Evolutionary conservation across 2,888 invertebrate genomes (phyloP).

Genomic region (Stenoptilia bipunctidactyla): DNA sequence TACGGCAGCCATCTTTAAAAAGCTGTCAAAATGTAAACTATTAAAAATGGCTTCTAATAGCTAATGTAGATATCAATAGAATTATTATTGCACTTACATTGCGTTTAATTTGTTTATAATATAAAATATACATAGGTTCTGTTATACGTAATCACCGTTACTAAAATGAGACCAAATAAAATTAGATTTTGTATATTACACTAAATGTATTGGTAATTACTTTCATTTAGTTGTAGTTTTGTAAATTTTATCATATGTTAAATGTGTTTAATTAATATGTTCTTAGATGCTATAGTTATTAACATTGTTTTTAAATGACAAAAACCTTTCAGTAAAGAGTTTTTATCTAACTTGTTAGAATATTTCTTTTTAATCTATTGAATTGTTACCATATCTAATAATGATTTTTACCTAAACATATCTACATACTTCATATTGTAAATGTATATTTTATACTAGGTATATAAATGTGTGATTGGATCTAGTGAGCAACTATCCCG

Average conservation of each 20-base stretch:
- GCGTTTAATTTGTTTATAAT: conserved; percentile 27
- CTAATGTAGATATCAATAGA: conserved; percentile 18
- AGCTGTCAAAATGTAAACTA: neutral
- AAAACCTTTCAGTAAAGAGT: conserved; percentile 12
- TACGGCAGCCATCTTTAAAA: neutral
- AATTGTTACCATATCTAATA: conserved; percentile 60
- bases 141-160: conserved; percentile 36
- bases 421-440: conserved; percentile 40
- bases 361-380: conserved; percentile 8
- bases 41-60: conserved; percentile 14
- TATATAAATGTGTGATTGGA: conserved; percentile 41
- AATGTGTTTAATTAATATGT: conserved; percentile 19
- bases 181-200: conserved; percentile 45
- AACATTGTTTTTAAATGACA: conserved; percentile 33
- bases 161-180: conserved; percentile 70
- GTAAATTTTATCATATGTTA: conserved; percentile 60
- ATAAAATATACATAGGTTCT: too few relatives aligned
- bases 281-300: conserved; percentile 4
- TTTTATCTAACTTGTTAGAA: conserved; percentile 31
- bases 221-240: conserved; percentile 53
- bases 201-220: conserved; percentile 34
- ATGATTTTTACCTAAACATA: conserved; percentile 53
- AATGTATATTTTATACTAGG: conserved; percentile 49
- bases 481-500: conserved; percentile 39
- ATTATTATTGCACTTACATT: too few relatives aligned